These are phyloP conservation scores for Chascanopsetta lugubris DNA, from an alignment of 2,113 vertebrate species.

Conservation along the genomic window DNA sequence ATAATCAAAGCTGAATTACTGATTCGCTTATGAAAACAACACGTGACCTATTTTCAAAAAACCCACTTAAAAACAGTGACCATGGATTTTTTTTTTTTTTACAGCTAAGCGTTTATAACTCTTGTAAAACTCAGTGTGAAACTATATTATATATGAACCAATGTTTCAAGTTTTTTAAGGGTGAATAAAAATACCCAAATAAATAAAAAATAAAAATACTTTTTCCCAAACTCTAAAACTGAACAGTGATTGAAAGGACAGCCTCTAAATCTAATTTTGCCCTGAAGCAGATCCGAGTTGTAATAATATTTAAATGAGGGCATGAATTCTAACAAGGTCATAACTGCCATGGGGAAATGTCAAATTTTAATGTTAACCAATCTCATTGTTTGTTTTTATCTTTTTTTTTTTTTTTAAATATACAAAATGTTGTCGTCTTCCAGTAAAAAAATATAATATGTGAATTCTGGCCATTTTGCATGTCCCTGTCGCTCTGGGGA, in stretches of 20 bases:
- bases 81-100: background rate
- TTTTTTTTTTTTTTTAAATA: background rate
- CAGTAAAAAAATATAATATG: background rate
- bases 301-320: background rate
- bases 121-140: background rate
- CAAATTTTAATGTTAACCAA: too few species aligned
- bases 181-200: background rate
- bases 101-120: background rate
- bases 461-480: background rate
- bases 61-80: background rate
- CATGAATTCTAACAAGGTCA: too few species aligned
- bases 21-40: background rate
- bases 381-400: too few species aligned
- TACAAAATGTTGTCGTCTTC: background rate
- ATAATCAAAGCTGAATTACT: background rate
- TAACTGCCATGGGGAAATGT: too few species aligned
- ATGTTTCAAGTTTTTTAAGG: background rate
- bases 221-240: constrained; percentile 1
- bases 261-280: background rate
- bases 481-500: background rate
- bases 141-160: background rate
- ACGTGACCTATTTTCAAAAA: background rate
- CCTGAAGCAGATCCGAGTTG: background rate
- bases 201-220: background rate
- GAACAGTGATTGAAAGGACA: background rate